Conservation (phyloP, 2,888 invertebrate species). For the Schizotus pectinicornis region DNA sequence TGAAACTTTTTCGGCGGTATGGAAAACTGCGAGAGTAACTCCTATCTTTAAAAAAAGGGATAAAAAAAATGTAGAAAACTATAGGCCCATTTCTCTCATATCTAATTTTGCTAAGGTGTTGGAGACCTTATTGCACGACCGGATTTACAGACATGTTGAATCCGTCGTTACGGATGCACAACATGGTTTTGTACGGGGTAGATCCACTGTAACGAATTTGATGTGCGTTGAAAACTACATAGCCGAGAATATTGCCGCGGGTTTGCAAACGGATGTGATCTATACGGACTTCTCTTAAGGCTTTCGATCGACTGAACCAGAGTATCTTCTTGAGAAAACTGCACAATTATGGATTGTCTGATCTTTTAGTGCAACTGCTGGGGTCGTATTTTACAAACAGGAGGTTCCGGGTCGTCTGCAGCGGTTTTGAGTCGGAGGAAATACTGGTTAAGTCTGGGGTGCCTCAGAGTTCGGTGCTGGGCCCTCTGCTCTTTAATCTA, state of each 20-base stretch:
- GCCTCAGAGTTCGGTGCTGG: slow-evolving; percentile 33
- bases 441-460: slow-evolving; percentile 20
- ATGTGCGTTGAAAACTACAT: neutral
- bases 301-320: slow-evolving; percentile 14
- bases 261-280: slow-evolving; percentile 1
- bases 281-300: slow-evolving; percentile 12
- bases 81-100: slow-evolving; percentile 20
- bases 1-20: slow-evolving; percentile 7
- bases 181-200: slow-evolving; percentile 6
- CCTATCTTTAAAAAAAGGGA: slow-evolving; percentile 23
- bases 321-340: slow-evolving; percentile 20
- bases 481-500: slow-evolving; percentile 30
- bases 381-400: slow-evolving; percentile 23
- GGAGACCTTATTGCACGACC: slow-evolving; percentile 5
- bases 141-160: slow-evolving; percentile 4
- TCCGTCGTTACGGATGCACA: slow-evolving; percentile 6
- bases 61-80: slow-evolving; percentile 6
- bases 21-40: slow-evolving; percentile 13
- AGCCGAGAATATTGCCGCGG: neutral
- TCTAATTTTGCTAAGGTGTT: slow-evolving; percentile 17
- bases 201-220: slow-evolving; percentile 4
- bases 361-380: slow-evolving; percentile 8
- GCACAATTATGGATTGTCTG: slow-evolving; percentile 17
- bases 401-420: slow-evolving; percentile 21
- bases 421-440: slow-evolving; percentile 6